Base-by-base conservation (phyloP, 2,888 invertebrate species). In the Calliscelio sp. region DNA sequence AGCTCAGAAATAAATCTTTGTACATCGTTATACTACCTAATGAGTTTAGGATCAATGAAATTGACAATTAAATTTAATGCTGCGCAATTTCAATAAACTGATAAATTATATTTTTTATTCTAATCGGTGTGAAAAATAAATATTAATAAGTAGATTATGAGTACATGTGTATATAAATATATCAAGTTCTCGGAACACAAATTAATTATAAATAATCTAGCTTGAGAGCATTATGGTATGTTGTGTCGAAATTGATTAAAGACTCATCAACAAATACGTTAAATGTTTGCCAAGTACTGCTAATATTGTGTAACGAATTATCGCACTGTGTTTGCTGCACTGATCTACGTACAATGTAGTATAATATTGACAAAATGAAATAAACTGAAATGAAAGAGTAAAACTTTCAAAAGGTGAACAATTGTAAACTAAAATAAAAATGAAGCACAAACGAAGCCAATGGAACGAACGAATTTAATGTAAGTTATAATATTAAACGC, bases 261-360 rank as follows among this genome's bases (percentile, higher is more conserved):
- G 55, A 35, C 49, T 49, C 49, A 16, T 49, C 61, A 24, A 57
- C 24, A 73, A 71, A 71, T 53, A 46, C 16, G 22, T 8, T 35
- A 20, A 16, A 1, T 18, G 35, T 59, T 73, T 35, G 20, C 49
- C 22, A 35, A 49, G 10, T 18, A 22, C 18, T 11, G 24, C 46
- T 61, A 61, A 24, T 49, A 35, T 44, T 71, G 49, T 61, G 24
- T 35, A 73, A 49, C 24, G 24, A 73, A 73, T 73, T 59, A 61
- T 49, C 49, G 18, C 35, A 53, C 24, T 22, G 57, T 59, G 22
- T 46, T 53, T 70, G 28, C 44, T 46, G 44, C 22, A 35, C 11
- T 46, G 55, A 70, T 55, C 44, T 70, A 11, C 14, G 18, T 18
- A 38, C 16, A 28, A 20, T 32, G 20, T 32, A 46, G 8, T 44